Evolutionary conservation across 2,888 invertebrate genomes (phyloP).

Genomic region (Amphimallon solstitiale): DNA sequence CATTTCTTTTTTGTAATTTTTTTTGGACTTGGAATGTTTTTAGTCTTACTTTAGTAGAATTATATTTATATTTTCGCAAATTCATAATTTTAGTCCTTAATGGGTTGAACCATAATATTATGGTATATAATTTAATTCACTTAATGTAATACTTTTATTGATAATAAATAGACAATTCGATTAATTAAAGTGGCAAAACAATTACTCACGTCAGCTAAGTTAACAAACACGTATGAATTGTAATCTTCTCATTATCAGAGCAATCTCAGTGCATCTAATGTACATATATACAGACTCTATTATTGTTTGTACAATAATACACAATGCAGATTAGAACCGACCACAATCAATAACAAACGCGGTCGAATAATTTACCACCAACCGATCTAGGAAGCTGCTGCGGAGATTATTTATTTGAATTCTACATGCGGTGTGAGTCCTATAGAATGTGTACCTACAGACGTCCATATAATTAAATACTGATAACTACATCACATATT

Average conservation of each 20-base stretch:
- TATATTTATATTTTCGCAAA: no score
- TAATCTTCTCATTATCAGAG: conserved; percentile 55
- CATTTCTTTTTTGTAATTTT: no score
- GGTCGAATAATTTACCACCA: conserved; percentile 49
- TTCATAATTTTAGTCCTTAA: no score
- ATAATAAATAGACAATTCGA: conserved; percentile 24
- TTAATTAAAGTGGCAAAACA: conserved; percentile 35
- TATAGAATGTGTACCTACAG: background rate
- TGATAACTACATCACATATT: conserved; percentile 10
- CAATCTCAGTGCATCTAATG: conserved; percentile 50
- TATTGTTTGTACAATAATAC: conserved; percentile 52
- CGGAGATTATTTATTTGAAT: conserved; percentile 41
- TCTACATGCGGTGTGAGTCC: conserved; percentile 31
- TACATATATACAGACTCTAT: conserved; percentile 47
- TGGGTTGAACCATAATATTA: no score
- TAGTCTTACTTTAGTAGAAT: no score
- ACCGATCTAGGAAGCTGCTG: conserved; percentile 41
- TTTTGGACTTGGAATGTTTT: no score
- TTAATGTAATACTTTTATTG: no score
- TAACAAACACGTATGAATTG: conserved; percentile 47
- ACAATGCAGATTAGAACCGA: conserved; percentile 53
- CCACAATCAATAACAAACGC: conserved; percentile 54
- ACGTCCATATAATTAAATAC: conserved; percentile 31
- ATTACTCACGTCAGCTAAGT: conserved; percentile 34
- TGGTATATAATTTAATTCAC: no score